A percentile compares a stretch with the other conserved stretches of the same genome.
These are phyloP conservation scores for Blennius ocellaris DNA, from an alignment of 2,113 vertebrate species.

Conservation along the genomic window DNA sequence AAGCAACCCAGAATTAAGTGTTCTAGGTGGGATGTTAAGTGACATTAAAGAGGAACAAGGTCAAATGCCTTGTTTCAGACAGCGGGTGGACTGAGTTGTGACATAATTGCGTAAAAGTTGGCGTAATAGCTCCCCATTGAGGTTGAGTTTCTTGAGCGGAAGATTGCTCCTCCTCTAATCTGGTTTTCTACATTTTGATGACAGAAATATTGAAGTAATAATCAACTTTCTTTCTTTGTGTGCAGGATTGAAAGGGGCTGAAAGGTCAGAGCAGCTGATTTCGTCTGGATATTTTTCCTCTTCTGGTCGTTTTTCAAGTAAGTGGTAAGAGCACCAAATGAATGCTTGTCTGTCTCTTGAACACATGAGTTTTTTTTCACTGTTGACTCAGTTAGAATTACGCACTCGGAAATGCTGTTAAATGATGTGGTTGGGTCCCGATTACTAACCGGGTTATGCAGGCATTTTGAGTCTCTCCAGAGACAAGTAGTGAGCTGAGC, in stretches of 20 bases:
- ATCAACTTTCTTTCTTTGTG: not conserved
- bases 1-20: too few relatives aligned
- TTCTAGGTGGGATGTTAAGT: too few relatives aligned
- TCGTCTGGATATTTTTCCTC: constrained; percentile 20
- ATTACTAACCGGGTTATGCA: not conserved
- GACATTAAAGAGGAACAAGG: too few relatives aligned
- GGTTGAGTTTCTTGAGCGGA: not conserved
- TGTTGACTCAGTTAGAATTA: not conserved
- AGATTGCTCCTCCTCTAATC: too few relatives aligned
- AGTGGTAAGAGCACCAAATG: constrained; percentile 43
- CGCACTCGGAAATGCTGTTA: too few relatives aligned
- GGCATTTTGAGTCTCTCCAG: too few relatives aligned
- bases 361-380: too few relatives aligned
- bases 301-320: not conserved
- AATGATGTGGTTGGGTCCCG: not conserved
- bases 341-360: not conserved
- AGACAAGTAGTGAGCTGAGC: too few relatives aligned
- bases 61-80: too few relatives aligned
- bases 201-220: not conserved
- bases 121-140: too few relatives aligned
- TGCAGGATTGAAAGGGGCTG: constrained; percentile 31
- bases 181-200: not conserved
- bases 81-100: too few relatives aligned
- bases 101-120: too few relatives aligned
- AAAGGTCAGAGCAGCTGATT: constrained; percentile 3